These are phyloP conservation scores for Sicus ferrugineus DNA, from an alignment of 2,888 invertebrate genomes.

Conservation along the genomic window DNA sequence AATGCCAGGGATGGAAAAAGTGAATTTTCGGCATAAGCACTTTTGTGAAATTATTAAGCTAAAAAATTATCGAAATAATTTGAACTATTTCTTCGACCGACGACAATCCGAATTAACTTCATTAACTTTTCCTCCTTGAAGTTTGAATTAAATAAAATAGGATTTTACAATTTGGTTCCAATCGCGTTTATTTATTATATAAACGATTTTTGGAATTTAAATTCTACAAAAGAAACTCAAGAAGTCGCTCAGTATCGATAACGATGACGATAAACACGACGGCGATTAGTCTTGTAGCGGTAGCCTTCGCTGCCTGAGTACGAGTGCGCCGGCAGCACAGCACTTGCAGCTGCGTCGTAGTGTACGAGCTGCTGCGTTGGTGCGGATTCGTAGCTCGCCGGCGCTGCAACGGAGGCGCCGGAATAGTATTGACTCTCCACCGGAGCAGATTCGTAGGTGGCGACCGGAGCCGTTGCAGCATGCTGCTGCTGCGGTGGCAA, in stretches of 20 bases:
- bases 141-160: no score
- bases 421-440: background rate
- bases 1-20: no score
- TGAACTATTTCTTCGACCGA: no score
- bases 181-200: background rate
- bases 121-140: no score
- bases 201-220: background rate
- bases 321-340: background rate
- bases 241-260: conserved; percentile 9
- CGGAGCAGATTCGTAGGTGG: conserved; percentile 3
- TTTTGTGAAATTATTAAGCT: no score
- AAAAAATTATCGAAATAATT: no score
- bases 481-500: conserved; percentile 42
- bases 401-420: conserved; percentile 8
- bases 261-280: conserved; percentile 41
- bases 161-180: background rate
- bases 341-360: background rate
- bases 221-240: background rate
- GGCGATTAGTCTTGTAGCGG: conserved; percentile 39
- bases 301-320: conserved; percentile 38
- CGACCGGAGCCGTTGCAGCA: conserved; percentile 37
- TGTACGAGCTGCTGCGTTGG: conserved; percentile 29
- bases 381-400: conserved; percentile 15
- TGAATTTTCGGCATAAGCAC: no score
- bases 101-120: no score